These are phyloP conservation scores for Mungos mungo DNA, from an alignment of 2,113 vertebrate species.

Conservation along the genomic window DNA sequence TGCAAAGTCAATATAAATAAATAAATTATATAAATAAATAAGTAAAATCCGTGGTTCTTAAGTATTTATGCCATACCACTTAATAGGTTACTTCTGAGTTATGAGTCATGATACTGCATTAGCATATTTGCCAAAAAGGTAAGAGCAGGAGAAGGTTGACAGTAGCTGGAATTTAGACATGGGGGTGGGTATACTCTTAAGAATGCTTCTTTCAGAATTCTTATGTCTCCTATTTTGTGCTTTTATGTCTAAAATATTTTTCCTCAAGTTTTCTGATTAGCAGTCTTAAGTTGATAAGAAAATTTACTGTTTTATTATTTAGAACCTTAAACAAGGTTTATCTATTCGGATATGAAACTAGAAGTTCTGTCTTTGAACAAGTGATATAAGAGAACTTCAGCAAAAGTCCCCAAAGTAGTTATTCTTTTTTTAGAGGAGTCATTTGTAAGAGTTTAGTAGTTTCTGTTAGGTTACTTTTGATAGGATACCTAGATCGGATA, in stretches of 20 bases:
- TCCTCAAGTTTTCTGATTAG: background rate
- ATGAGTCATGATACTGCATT: background rate
- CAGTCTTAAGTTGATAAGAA: background rate
- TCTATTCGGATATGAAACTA: conserved; percentile 15
- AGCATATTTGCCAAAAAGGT: background rate
- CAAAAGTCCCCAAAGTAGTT: background rate
- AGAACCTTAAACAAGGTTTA: background rate
- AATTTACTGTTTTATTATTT: background rate
- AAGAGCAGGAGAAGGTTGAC: background rate
- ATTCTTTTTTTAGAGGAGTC: background rate
- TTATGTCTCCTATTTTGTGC: background rate
- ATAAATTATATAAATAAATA: no score
- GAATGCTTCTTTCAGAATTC: background rate
- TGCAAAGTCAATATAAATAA: background rate
- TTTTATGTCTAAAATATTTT: background rate
- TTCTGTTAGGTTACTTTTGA: background rate
- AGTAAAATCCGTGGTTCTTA: background rate
- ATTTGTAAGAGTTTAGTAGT: conserved; percentile 5
- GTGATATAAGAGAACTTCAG: background rate
- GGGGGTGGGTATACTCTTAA: background rate
- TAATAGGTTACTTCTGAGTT: background rate
- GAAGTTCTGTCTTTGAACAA: background rate
- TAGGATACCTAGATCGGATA: background rate
- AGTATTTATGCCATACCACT: background rate
- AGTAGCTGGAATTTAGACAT: background rate